Conservation (phyloP, 1,140 invertebrate genomes). For the Araneus ventricosus region DNA sequence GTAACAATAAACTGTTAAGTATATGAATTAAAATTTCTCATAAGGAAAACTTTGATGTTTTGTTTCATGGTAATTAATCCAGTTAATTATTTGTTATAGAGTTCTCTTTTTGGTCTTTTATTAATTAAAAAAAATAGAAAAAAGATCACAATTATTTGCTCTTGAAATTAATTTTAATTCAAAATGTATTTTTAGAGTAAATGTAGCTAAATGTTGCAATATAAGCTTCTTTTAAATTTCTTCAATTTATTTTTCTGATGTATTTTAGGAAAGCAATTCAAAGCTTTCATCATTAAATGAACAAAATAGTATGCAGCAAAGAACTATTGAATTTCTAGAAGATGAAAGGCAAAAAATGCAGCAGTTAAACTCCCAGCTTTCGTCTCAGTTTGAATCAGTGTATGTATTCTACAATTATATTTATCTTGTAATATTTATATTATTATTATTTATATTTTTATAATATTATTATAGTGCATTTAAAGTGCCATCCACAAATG, state of each 20-base stretch:
- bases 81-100: too few relatives aligned
- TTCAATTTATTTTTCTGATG: neutral
- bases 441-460: too few relatives aligned
- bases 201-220: too few relatives aligned
- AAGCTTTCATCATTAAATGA: slow-evolving; percentile 44
- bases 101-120: neutral
- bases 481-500: too few relatives aligned
- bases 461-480: too few relatives aligned
- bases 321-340: slow-evolving; percentile 67
- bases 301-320: slow-evolving; percentile 56
- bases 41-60: too few relatives aligned
- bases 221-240: neutral
- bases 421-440: too few relatives aligned
- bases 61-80: too few relatives aligned
- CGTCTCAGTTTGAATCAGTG: slow-evolving; percentile 64
- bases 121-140: neutral
- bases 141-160: neutral
- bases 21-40: too few relatives aligned
- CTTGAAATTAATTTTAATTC: too few relatives aligned
- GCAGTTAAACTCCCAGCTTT: slow-evolving; percentile 46
- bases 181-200: too few relatives aligned
- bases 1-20: too few relatives aligned
- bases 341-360: slow-evolving; percentile 66
- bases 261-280: slow-evolving; percentile 4
- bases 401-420: slow-evolving; percentile 8